Percentiles rank a stretch among this genome's conserved stretches.
phyloP scores from a whole-genome alignment of 2,113 vertebrate genomes.

The Barbus barbus region DNA sequence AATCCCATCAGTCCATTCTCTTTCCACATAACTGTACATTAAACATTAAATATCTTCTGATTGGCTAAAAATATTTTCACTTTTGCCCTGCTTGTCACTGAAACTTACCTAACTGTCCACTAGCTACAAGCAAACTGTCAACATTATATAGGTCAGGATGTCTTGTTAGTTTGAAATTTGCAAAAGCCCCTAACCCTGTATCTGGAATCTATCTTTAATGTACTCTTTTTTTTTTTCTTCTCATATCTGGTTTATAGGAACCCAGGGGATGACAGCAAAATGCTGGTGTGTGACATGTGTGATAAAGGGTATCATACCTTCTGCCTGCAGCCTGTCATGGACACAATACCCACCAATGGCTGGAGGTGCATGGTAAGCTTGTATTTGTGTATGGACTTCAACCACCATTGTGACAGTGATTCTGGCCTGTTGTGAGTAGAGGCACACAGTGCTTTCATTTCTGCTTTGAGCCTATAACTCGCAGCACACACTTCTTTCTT shows the following conservation, averaged over 20 bases:
- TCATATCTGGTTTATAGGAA: slow-evolving; percentile 75
- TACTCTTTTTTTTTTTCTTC: background rate
- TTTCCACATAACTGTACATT: background rate
- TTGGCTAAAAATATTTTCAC: background rate
- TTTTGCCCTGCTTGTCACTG: background rate
- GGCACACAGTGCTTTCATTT: background rate
- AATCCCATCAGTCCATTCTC: background rate
- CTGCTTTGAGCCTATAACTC: background rate
- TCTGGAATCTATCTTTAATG: background rate
- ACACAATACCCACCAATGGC: slow-evolving; percentile 81
- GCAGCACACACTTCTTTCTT: background rate
- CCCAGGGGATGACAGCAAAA: slow-evolving; percentile 84
- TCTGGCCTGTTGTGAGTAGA: background rate
- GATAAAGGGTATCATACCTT: slow-evolving; percentile 95
- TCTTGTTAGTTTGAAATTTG: background rate
- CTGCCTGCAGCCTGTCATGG: slow-evolving; percentile 91
- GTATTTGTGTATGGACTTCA: background rate
- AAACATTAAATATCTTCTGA: background rate
- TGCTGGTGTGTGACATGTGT: slow-evolving; percentile 92
- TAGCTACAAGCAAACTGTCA: background rate
- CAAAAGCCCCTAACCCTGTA: background rate
- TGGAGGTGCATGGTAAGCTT: slow-evolving; percentile 92
- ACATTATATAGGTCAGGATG: background rate
- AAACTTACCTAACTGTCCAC: background rate
- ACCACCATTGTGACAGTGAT: background rate